Evolutionary conservation across 2,797 vertebrate species (phyloP), one percentile per base, ranked within the genome.

Genomic region (Mus minutoides): DNA sequence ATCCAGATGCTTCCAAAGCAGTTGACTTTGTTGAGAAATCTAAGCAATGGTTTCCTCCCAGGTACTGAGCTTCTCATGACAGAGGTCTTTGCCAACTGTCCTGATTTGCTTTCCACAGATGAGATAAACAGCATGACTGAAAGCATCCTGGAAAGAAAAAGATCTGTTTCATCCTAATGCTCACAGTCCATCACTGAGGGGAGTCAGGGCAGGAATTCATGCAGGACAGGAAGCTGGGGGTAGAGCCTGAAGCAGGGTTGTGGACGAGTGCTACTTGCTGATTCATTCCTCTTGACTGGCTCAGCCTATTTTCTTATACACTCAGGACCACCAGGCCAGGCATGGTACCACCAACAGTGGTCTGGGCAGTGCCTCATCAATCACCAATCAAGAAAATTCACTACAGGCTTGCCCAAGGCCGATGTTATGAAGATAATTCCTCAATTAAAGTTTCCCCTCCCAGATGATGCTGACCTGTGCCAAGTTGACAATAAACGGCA

Each of bases 31-130:
- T 31, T 62, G 78, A 56, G 29, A 92, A 96, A 88, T 34, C 46
- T 82, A 34, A 90, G 83, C 26, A 80, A 58, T 78, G 49, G 92
- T 92, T 96, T 94, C 92, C 90, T 90, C 62, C 84, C 62, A 73
- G 73, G 31, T 62, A 95, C 82, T 43, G 56, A 84, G 43, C 12
- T 62, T 93, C 91, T 91, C 89, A 24, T 58, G 78, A 92, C 80
- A 90, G 84, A 88, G 83, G 24, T 60, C 46, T 97, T 92, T 94
- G 92, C 46, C 73, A 85, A 49, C 29, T 67, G 43, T 67, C 83
- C 83, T 17, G 49, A 12, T 52, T n/a, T 52, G 31, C 43, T 52
- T n/a, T 69, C 83, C 24, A 84, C 1, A 46, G 58, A 40, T 46
- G 82, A 46, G 82, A 34, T 34, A 46, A 84, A 84, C 82, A 64